These are phyloP conservation scores for Nymphalis io DNA, from an alignment of 1,140 invertebrate genomes.

Conservation along the genomic window DNA sequence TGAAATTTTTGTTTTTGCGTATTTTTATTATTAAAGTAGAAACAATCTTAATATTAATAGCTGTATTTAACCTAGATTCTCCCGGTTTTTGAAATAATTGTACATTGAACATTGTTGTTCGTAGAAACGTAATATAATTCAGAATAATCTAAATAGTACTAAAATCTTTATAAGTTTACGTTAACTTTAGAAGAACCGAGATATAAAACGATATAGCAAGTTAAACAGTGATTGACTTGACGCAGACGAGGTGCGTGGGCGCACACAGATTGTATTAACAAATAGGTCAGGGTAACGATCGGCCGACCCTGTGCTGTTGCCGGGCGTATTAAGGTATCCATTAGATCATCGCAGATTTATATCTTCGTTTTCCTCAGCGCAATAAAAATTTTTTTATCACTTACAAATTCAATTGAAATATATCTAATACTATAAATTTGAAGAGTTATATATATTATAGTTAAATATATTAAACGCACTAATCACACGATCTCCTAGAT, in stretches of 20 bases:
- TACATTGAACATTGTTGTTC: no score
- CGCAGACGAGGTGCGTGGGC: constrained; percentile 59
- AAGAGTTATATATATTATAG: no score
- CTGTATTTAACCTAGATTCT: not conserved
- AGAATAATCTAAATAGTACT: not conserved
- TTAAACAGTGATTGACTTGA: constrained; percentile 49
- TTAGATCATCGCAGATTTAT: constrained; percentile 30
- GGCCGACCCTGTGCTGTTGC: constrained; percentile 42
- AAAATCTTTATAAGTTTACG: constrained; percentile 16
- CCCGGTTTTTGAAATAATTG: no score
- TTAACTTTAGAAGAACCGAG: constrained; percentile 17
- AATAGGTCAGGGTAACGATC: constrained; percentile 67
- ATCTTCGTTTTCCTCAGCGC: not conserved
- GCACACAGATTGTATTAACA: constrained; percentile 60
- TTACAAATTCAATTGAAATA: constrained; percentile 5
- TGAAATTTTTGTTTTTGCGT: no score
- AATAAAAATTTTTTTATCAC: not conserved
- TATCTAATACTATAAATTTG: no score
- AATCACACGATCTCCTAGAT: no score
- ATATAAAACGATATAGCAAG: constrained; percentile 32
- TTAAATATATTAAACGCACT: no score
- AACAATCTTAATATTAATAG: not conserved
- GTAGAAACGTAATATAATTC: not conserved
- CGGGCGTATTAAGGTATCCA: constrained; percentile 26
- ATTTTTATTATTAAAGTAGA: no score